Evolutionary conservation across 2,888 invertebrate genomes (phyloP).

Genomic region (Horisme vitalbata): DNA sequence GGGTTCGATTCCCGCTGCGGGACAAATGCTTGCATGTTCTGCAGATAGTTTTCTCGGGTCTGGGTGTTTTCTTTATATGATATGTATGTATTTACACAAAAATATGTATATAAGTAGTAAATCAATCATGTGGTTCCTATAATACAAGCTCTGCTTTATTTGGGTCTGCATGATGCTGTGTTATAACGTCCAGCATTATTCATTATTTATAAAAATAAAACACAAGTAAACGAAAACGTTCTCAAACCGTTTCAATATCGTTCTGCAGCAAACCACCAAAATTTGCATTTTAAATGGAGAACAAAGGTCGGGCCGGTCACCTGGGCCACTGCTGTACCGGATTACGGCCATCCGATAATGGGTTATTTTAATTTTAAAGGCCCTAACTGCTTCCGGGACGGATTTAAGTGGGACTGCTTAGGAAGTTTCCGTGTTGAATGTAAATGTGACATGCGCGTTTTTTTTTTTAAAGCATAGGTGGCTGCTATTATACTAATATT

Average conservation of each 20-base stretch:
- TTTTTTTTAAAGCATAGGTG: not conserved
- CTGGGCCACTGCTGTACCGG: conserved; percentile 54
- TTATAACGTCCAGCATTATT: too few relatives aligned
- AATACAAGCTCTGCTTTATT: too few relatives aligned
- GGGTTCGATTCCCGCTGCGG: too few relatives aligned
- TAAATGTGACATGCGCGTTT: conserved; percentile 9
- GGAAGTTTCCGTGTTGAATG: conserved; percentile 31
- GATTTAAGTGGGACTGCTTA: conserved; percentile 26
- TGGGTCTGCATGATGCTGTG: too few relatives aligned
- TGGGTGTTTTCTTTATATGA: too few relatives aligned
- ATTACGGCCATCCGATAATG: conserved; percentile 65
- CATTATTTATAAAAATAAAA: too few relatives aligned
- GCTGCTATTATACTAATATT: too few relatives aligned
- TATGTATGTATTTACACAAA: too few relatives aligned
- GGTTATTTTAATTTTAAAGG: conserved; percentile 60
- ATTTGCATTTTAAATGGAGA: conserved; percentile 55
- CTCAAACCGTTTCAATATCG: conserved; percentile 30
- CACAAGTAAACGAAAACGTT: not conserved
- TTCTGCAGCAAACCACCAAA: conserved; percentile 32
- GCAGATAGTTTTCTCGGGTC: too few relatives aligned
- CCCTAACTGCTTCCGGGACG: conserved; percentile 30
- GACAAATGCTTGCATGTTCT: too few relatives aligned
- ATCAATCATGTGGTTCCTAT: too few relatives aligned
- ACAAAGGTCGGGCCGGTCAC: conserved; percentile 56
- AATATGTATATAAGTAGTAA: too few relatives aligned